Base-by-base conservation (phyloP, 1,140 invertebrate genomes). In the Drosophila erecta region DNA sequence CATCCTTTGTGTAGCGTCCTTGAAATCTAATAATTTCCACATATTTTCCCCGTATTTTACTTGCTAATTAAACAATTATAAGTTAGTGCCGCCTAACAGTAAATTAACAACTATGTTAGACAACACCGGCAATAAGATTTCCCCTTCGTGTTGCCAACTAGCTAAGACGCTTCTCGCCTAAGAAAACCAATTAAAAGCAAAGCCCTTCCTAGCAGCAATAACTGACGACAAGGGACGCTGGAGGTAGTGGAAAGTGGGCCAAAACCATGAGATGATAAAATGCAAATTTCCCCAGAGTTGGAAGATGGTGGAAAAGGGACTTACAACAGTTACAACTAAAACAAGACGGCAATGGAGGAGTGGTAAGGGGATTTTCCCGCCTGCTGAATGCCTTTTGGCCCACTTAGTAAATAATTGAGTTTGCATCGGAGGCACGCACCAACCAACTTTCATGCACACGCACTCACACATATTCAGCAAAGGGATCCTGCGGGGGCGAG, bases 11-110 rank as follows among this genome's bases (percentile, higher is more conserved):
- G 7, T 44, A 20, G 11, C 14, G 10, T 30, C 17, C 15, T 24
- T 27, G 14, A 65, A 64, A 86, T 86, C 69, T 56, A 87, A 86
- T 87, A 87, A 75, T 76, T 86, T 83, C 57, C 83, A 78, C 79
- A 81, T 77, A 87, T 86, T 81, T 86, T 55, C 79, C 81, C 58
- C 74, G 66, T 74, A 86, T 87, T 86, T 87, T 72, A 86, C 83
- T 79, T 86, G 83, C 83, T 86, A 83, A 86, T 86, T 86, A 86
- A 86, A 86, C 83, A 86, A 86, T 86, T 87, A 86, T 87, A 71
- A 87, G 60, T 87, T 70, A 78, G 77, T 72, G 73, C 81, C 66
- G 60, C 57, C 72, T 59, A 61, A 46, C 74, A 77, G 27, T 76
- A 86, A 86, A 78, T 81, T 86, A 78, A 71, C 81, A 79, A 71